Evolutionary conservation across 2,888 invertebrate genomes (phyloP).

Genomic region (Aphodius granarius): DNA sequence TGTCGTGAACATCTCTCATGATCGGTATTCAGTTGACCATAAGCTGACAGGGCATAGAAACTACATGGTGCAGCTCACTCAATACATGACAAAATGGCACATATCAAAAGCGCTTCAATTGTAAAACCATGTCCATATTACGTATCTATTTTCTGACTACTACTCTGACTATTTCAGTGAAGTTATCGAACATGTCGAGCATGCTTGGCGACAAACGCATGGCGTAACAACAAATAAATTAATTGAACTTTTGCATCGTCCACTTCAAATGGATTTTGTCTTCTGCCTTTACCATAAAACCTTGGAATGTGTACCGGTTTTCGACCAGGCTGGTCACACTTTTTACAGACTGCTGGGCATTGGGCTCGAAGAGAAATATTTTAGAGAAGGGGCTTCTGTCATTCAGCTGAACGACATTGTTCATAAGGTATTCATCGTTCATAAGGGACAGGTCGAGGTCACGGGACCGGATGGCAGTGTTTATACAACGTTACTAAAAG

Average conservation of each 20-base stretch:
- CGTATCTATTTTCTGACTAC: background rate
- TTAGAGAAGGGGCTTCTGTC: constrained; percentile 29
- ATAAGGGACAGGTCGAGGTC: constrained; percentile 34
- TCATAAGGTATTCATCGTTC: constrained; percentile 35
- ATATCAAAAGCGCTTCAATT: constrained; percentile 31
- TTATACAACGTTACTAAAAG: constrained; percentile 29
- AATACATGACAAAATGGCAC: constrained; percentile 32
- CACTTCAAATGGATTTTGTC: constrained; percentile 34
- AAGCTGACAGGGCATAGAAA: constrained; percentile 37
- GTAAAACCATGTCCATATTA: constrained; percentile 19
- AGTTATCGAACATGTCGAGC: constrained; percentile 36
- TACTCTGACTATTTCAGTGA: constrained; percentile 26
- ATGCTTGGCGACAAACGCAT: constrained; percentile 38
- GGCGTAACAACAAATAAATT: constrained; percentile 34
- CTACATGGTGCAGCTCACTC: constrained; percentile 34
- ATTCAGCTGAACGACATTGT: constrained; percentile 37
- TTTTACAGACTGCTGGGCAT: constrained; percentile 35
- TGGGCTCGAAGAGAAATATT: constrained; percentile 31
- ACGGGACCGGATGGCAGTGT: constrained; percentile 31
- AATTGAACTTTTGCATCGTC: constrained; percentile 32
- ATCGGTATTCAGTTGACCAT: constrained; percentile 33
- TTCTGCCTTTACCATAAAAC: constrained; percentile 35
- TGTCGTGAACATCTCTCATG: constrained; percentile 35
- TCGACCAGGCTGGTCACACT: constrained; percentile 28
- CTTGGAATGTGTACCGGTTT: constrained; percentile 32